Conservation (phyloP, 2,113 vertebrate genomes). For the Motacilla alba region DNA sequence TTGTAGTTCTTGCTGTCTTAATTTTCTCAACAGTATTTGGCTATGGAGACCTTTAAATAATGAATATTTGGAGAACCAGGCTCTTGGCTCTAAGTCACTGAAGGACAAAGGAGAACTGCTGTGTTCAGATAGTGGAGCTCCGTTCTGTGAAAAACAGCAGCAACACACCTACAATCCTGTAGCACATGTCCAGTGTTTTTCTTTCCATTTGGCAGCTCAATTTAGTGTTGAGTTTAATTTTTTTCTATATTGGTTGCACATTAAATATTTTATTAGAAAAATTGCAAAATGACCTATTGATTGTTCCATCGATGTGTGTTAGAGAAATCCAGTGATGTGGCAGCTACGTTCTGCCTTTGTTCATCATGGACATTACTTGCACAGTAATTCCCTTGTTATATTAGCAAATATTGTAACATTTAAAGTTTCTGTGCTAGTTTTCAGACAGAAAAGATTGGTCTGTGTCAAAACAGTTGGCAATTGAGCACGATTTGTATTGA, state of each 20-base stretch:
- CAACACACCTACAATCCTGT: background rate
- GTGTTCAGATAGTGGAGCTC: background rate
- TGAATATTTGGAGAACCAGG: background rate
- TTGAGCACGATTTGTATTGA: background rate
- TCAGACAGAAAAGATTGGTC: background rate
- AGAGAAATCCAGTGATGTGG: background rate
- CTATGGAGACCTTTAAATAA: background rate
- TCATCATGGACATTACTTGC: background rate
- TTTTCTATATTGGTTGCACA: background rate
- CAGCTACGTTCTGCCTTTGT: background rate
- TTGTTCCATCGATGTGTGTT: background rate
- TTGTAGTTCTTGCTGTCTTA: background rate
- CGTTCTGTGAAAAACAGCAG: background rate
- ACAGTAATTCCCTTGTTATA: background rate
- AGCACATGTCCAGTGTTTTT: background rate
- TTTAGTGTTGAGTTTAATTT: background rate
- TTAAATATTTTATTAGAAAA: constrained; percentile 8
- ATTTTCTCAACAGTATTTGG: background rate
- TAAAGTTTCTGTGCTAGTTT: background rate
- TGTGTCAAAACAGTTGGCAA: background rate
- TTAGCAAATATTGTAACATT: background rate
- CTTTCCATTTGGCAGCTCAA: background rate
- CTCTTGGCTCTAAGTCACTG: background rate
- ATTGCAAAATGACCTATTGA: constrained; percentile 1
- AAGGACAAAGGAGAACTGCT: background rate